A percentile compares a stretch with the other conserved stretches of the same genome.
Evolutionary conservation across 2,113 vertebrate species (phyloP).

Genomic region (Platycercus adscitus): DNA sequence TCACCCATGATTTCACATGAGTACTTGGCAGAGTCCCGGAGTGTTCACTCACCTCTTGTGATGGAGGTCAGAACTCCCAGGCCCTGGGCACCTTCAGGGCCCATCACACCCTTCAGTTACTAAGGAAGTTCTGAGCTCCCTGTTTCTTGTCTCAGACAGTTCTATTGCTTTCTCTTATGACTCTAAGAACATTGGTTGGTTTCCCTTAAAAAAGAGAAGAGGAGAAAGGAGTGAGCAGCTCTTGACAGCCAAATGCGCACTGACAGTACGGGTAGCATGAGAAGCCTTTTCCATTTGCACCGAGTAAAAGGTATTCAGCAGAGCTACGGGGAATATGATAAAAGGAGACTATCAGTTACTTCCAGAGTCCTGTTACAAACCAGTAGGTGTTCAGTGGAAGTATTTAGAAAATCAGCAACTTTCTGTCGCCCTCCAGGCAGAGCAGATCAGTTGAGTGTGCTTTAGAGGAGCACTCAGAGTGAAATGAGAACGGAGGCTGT

Average conservation of each 20-base stretch:
- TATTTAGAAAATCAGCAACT: background rate
- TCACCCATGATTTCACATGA: rapidly evolving
- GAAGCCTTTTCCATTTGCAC: background rate
- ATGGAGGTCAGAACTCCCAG: background rate
- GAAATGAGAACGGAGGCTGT: background rate
- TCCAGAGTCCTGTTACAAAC: background rate
- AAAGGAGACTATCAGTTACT: background rate
- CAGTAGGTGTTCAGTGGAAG: background rate
- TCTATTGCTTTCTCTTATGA: rapidly evolving
- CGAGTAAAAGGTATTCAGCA: background rate
- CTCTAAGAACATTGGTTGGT: background rate
- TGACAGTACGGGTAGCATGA: background rate
- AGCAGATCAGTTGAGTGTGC: background rate
- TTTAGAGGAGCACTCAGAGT: background rate
- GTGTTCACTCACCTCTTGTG: rapidly evolving
- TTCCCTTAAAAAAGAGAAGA: background rate
- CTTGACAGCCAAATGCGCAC: background rate
- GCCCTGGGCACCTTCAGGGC: background rate
- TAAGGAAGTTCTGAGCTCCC: background rate
- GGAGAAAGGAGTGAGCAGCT: background rate
- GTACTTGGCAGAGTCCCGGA: rapidly evolving
- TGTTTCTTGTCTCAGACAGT: background rate
- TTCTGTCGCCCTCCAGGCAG: background rate
- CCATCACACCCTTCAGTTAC: background rate
- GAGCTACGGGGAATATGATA: background rate